Conservation (phyloP, 1,140 invertebrate genomes). For the Anadara kagoshimensis region DNA sequence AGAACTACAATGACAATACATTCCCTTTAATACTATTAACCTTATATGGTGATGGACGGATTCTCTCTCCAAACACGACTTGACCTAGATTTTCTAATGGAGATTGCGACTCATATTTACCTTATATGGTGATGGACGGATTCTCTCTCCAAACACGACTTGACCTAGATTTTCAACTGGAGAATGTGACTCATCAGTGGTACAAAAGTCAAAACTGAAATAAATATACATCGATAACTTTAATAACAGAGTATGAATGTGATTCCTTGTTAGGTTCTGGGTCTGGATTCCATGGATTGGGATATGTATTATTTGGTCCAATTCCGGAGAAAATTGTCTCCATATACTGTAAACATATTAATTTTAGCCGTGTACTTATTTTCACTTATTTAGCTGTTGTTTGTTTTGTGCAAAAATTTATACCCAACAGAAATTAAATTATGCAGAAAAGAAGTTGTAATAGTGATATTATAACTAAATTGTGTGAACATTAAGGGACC, state of each 20-base stretch:
- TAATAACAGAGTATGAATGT: not conserved
- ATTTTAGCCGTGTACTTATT: no score
- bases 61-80: conserved; percentile 98
- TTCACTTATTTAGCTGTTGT: no score
- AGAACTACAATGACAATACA: not conserved
- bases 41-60: conserved; percentile 92
- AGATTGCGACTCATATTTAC: conserved; percentile 79
- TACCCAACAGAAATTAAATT: no score
- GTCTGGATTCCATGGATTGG: not conserved
- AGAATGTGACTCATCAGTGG: conserved; percentile 81
- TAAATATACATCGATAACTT: not conserved
- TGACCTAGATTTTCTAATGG: conserved; percentile 98
- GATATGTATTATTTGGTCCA: not conserved
- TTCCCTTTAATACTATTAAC: conserved; percentile 67
- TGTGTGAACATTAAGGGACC: no score
- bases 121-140: conserved; percentile 92
- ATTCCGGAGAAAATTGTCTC: not conserved
- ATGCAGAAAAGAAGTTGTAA: no score
- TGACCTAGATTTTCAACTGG: conserved; percentile 98
- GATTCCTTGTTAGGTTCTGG: not conserved
- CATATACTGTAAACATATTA: not conserved
- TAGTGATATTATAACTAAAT: no score
- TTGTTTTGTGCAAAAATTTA: no score
- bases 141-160: conserved; percentile 98
- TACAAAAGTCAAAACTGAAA: conserved; percentile 93